Evolutionary conservation across 1,140 invertebrate genomes (phyloP), one percentile per base, ranked within the genome.

Genomic region (Ganaspis sp.): DNA sequence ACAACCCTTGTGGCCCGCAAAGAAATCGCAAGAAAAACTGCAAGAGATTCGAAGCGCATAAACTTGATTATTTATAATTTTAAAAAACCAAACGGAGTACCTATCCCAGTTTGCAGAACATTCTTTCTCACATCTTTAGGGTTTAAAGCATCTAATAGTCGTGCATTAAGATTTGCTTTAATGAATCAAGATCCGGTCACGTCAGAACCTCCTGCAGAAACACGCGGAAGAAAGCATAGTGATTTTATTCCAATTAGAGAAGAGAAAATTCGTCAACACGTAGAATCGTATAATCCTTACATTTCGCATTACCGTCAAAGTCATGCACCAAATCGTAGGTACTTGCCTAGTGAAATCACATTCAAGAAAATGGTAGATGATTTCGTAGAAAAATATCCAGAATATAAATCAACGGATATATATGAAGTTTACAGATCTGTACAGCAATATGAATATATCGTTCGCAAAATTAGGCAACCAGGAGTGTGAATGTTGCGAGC

Each of bases 291-390:
- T 53, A 70, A 81, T 42, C 82, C 80, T 19, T 54, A 76, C 19
- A 74, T 83, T n/a, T 78, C 79, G 19, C 83, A 87, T 81, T 87
- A 87, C 70, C 58, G 81, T 17, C 78, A 83, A 70, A 81, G 77
- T 71, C 83, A 86, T 79, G 84, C 85, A 11, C 82, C 84, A 19
- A 78, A 81, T 40, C 70, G 69, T n/a, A 72, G 70, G 74, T 87
- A 87, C 69, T 74, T 87, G n/a, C 82, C 84, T 17, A 79, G 71
- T 76, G 83, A 86, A 38, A 45, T 85, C 4, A 83, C 76, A 29
- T 76, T 85, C 29, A 77, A 17, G 11, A 21, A 21, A n/a, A 87
- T 87, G 85, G 73, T 83, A 73, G 54, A 80, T 40, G 42, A 83
- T 73, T 87, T 87, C 58, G 12, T 71, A 34, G 37, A 80, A 75